Base-by-base conservation (phyloP, 1,140 invertebrate species). In the Physella acuta region DNA sequence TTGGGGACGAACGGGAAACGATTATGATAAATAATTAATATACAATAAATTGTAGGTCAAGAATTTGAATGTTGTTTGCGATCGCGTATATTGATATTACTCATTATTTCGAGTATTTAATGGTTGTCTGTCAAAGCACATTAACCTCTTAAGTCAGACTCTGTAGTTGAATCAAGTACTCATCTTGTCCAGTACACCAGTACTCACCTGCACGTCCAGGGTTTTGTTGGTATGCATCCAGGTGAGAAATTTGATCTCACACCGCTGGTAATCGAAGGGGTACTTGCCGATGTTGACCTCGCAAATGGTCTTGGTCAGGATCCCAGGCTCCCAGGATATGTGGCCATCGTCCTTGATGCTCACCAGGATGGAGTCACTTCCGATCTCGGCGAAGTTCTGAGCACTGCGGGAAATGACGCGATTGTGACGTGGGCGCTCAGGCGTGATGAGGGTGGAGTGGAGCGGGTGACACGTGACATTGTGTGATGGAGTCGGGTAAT, bases 201-300 rank as follows among this genome's bases (percentile, higher is more conserved):
- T n/a, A 5, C 64, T 58, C 14, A 68, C 66, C 66, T 59, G 52
- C 0, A 79, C 73, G 26, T 74, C 71, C 60, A 78, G 52, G 0
- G 74, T 77, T 60, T 73, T 75, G 61, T 78, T 79, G 28, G 76
- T 79, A 67, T 86, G 84, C 62, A 85, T 86, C 85, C 85, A 86
- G 55, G 79, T 80, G 53, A 84, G 81, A 70, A 85, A 83, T 44
- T 82, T 76, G 69, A 84, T 76, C 30, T 77, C 74, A 72, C 83
- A 85, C 30, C 61, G 62, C 67, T 80, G 78, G 51, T 74, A 75
- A 71, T 80, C 78, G 67, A 80, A 80, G 0, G 78, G 78, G 52
- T 77, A 80, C 60, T 78, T 80, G 2, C 77, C 76, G 24, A 80
- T 76, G 69, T 76, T 77, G 11, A 80, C 75, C 55, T 77, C 77